These are phyloP conservation scores for Lydus trimaculatus DNA, from an alignment of 2,888 invertebrate genomes.

Conservation along the genomic window DNA sequence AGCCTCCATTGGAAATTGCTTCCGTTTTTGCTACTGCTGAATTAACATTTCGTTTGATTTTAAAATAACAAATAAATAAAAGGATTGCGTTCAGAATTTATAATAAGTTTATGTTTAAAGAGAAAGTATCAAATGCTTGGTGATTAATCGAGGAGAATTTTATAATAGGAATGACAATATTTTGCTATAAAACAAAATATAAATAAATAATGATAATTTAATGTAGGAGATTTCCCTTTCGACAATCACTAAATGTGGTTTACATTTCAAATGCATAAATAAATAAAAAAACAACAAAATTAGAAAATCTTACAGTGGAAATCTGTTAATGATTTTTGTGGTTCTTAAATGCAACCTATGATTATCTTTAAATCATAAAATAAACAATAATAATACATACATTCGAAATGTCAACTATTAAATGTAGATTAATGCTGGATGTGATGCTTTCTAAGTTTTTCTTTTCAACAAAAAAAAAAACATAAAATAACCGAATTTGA, in stretches of 20 bases:
- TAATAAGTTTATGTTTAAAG: background rate
- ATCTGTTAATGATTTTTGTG: background rate
- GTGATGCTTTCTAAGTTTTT: constrained; percentile 8
- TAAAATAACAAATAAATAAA: background rate
- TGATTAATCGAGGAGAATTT: background rate
- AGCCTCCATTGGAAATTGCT: background rate
- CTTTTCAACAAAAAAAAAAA: background rate
- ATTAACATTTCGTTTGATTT: background rate
- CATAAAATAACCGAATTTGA: background rate
- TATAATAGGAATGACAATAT: background rate
- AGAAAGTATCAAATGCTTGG: background rate
- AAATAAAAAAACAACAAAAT: too few species aligned
- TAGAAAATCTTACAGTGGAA: background rate
- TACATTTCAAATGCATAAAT: too few species aligned
- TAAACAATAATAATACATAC: background rate
- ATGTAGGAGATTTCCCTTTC: background rate
- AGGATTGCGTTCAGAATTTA: background rate
- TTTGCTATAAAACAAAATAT: background rate
- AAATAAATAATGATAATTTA: too few species aligned
- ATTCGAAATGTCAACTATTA: background rate
- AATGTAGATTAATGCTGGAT: background rate
- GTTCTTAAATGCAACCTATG: background rate
- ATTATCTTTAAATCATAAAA: background rate
- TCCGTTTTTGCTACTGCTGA: background rate
- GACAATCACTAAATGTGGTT: background rate